Percentiles rank a stretch among this genome's conserved stretches.
These are phyloP conservation scores for Etheostoma nigrum DNA, from an alignment of 2,797 vertebrate genomes.

Conservation along the genomic window DNA sequence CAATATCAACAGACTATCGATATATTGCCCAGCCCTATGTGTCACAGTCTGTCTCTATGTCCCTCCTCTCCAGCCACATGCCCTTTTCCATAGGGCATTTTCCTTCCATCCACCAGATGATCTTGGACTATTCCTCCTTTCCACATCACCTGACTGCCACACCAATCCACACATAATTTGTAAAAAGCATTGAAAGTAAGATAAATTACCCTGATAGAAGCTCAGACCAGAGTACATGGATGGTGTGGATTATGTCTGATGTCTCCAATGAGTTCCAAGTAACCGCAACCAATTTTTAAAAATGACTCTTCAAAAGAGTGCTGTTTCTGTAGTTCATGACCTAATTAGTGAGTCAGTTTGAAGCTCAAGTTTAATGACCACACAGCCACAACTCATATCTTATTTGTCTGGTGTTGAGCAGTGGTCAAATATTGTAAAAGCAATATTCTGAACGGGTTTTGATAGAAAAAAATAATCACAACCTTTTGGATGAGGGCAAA, in stretches of 20 bases:
- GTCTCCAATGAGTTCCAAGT: background rate
- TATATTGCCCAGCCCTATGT: no score
- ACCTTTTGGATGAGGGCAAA: background rate
- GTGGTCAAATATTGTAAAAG: background rate
- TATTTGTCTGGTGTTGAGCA: background rate
- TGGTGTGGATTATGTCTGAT: background rate
- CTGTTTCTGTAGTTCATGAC: background rate
- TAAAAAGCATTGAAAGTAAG: background rate
- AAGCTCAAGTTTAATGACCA: background rate
- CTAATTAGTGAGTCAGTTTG: background rate
- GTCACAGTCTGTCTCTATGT: no score
- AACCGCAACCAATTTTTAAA: background rate
- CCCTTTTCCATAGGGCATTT: no score
- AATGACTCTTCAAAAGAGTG: background rate
- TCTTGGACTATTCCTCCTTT: no score
- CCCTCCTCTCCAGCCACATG: no score
- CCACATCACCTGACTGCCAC: no score
- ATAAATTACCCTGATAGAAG: background rate
- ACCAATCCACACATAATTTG: no score
- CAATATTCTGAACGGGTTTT: background rate
- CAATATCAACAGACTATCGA: no score
- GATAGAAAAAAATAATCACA: background rate
- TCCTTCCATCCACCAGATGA: no score
- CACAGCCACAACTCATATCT: background rate
- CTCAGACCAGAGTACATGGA: background rate